These are phyloP conservation scores for Caenorhabditis sp. DNA, from an alignment of 2,888 invertebrate species.

Conservation along the genomic window DNA sequence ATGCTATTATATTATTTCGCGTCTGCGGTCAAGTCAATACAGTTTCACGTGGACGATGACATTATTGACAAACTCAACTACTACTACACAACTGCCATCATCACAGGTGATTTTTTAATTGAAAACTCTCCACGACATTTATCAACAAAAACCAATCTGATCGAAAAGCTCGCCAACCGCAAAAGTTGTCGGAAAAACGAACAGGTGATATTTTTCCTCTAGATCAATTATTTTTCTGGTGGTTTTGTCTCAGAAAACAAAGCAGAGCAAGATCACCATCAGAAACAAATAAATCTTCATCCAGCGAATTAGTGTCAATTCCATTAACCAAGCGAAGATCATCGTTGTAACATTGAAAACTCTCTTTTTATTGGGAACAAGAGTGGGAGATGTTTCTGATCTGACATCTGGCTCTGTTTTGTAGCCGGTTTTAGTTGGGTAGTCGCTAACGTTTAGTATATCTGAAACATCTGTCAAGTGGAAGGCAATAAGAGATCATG, in stretches of 20 bases:
- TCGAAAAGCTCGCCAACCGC: background rate
- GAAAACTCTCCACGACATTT: background rate
- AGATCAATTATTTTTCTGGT: background rate
- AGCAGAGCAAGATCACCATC: background rate
- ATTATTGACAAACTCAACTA: conserved; percentile 84
- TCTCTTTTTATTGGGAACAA: conserved; percentile 20
- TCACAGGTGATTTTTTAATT: conserved; percentile 77
- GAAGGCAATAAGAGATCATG: background rate
- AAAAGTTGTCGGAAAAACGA: background rate
- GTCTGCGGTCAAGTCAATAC: conserved; percentile 82
- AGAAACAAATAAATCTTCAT: conserved; percentile 57
- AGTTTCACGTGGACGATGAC: conserved; percentile 83
- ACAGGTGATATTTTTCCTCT: conserved; percentile 1
- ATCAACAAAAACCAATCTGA: background rate
- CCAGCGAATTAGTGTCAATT: conserved; percentile 33
- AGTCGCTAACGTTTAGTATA: background rate
- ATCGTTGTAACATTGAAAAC: conserved; percentile 16
- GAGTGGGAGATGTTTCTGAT: conserved; percentile 46
- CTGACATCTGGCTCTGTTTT: conserved; percentile 20
- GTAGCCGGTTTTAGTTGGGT: background rate
- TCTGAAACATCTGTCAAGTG: conserved; percentile 6
- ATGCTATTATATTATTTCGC: conserved; percentile 83
- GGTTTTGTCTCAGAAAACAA: background rate
- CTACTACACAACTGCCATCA: conserved; percentile 83
- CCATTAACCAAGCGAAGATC: conserved; percentile 35